phyloP scores from a whole-genome alignment of 2,797 vertebrate species.

The Lacerta viridis region DNA sequence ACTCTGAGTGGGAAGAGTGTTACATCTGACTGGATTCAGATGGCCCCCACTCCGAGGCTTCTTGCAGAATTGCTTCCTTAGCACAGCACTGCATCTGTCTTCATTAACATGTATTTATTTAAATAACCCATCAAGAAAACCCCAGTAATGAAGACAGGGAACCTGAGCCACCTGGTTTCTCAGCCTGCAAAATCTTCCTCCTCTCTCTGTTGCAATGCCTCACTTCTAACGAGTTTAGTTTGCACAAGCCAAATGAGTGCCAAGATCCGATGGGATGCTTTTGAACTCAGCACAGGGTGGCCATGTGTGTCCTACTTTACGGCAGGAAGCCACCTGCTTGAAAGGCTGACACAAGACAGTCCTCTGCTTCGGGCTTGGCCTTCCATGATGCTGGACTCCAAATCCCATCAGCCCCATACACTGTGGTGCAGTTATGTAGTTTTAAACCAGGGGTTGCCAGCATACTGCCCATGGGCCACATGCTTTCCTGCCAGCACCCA shows the following conservation, averaged over 20 bases:
- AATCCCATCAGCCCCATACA: too few relatives aligned
- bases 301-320: not conserved
- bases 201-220: not conserved
- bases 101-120: slow-evolving; percentile 43
- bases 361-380: too few relatives aligned
- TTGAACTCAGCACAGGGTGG: not conserved
- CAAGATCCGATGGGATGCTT: not conserved
- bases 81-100: slow-evolving; percentile 6
- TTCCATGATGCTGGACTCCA: too few relatives aligned
- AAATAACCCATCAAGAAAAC: slow-evolving; percentile 18
- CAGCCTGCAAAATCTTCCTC: not conserved
- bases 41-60: too few relatives aligned
- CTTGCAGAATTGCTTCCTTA: not conserved
- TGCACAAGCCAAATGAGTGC: too few relatives aligned
- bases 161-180: not conserved
- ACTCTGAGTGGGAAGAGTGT: not conserved
- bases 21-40: not conserved
- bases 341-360: not conserved
- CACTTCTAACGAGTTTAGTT: too few relatives aligned
- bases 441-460: too few relatives aligned
- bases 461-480: too few relatives aligned
- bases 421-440: too few relatives aligned
- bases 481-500: too few relatives aligned
- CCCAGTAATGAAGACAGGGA: slow-evolving; percentile 23
- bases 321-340: too few relatives aligned